Base-by-base conservation (phyloP, 2,888 invertebrate species). In the Siphonodentalium dalli region DNA sequence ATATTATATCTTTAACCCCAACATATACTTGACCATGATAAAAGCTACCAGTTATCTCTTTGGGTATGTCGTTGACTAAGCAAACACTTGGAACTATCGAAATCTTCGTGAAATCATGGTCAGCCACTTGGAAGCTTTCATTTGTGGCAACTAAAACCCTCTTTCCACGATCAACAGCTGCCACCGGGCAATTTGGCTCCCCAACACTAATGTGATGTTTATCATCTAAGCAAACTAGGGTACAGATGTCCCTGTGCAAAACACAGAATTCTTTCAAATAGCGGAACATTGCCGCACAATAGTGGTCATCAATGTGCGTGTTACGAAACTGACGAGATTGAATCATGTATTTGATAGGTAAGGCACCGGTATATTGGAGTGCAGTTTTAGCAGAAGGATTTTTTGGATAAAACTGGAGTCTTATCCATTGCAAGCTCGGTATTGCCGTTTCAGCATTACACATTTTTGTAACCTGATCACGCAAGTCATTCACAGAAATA, bases 21-120 rank as follows among this genome's bases (percentile, higher is more conserved):
- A 63, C 58, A 47, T 42, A 55, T 7, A 63, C 56, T 27, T 51
- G 50, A 11, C 60, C 60, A 9, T 40, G 38, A 43, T 63, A 57
- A 34, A 63, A 63, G n/a, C 52, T 46, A 13, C 31, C 51, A 13
- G 50, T 39, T 18, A 53, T 39, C 31, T 27, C 27, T 9, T 59
- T 57, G 34, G 60, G 60, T 21, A 63, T 52, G 21, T 54, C 58
- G 35, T 58, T 26, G 8, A 50, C 13, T 23, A 58, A 27, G 3
- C 46, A 38, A 4, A 61, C 60, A 55, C 57, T 62, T 23, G 56
- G 61, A 13, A 54, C 34, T 20, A 58, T 37, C 9, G 38, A 38
- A 37, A 61, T 48, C 33, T 55, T 52, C n/a, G 54, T 53, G 37
- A 56, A 60, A 28, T 63, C 62, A 52, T 63, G 60, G 28, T 53